Conservation (phyloP, 2,113 vertebrate species). For the Dolichallabes microphthalmus region DNA sequence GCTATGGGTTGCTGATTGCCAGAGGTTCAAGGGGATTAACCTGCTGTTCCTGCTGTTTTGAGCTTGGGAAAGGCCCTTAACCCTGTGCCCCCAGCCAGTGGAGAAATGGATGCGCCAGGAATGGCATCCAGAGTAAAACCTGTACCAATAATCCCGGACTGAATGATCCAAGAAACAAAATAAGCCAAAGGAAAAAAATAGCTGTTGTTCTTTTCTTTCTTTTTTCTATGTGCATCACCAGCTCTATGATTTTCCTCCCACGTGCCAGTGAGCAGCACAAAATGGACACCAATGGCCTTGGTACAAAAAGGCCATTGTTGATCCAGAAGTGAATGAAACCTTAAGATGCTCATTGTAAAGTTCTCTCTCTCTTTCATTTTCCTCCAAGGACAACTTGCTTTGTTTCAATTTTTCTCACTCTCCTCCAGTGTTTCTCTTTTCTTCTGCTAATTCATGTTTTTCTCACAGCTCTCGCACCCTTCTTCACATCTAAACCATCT, state of each 20-base stretch:
- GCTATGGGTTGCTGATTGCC: too few species aligned
- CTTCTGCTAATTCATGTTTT: background rate
- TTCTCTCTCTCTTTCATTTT: background rate
- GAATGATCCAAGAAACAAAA: too few species aligned
- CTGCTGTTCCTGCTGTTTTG: too few species aligned
- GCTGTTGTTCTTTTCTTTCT: background rate
- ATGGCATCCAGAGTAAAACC: too few species aligned
- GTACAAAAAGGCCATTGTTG: background rate
- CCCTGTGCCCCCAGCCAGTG: too few species aligned
- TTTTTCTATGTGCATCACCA: background rate
- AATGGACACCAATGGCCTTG: background rate
- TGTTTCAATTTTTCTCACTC: background rate
- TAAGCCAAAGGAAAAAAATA: too few species aligned
- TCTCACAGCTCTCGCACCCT: background rate
- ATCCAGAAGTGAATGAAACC: background rate
- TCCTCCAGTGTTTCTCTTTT: background rate
- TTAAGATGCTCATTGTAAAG: background rate
- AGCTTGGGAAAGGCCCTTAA: too few species aligned
- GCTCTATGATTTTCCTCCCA: background rate
- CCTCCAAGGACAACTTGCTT: background rate
- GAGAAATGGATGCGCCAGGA: too few species aligned
- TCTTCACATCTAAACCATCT: background rate
- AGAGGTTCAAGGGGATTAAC: too few species aligned
- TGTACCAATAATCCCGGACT: too few species aligned
- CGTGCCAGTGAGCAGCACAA: background rate